These are phyloP conservation scores for Glyptemys insculpta DNA, from an alignment of 2,797 vertebrate species.

Conservation along the genomic window DNA sequence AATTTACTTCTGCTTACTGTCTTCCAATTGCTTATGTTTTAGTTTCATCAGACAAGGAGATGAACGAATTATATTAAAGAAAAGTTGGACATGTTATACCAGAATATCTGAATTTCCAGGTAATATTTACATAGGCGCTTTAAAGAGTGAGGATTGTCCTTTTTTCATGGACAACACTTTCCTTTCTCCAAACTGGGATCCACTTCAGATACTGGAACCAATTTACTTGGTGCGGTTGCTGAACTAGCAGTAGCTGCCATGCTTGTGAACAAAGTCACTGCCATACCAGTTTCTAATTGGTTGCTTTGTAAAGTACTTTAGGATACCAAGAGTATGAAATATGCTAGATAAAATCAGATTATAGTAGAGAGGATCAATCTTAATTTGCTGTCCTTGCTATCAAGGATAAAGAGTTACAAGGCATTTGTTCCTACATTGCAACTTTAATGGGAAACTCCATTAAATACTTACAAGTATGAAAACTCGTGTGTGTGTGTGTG, in stretches of 20 bases:
- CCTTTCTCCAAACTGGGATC: not conserved
- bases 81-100: not conserved
- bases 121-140: not conserved
- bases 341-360: not conserved
- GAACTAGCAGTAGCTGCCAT: not conserved
- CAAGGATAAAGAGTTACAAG: not conserved
- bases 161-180: no score
- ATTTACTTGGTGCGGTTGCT: not conserved
- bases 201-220: not conserved
- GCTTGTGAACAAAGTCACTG: not conserved
- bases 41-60: not conserved
- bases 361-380: not conserved
- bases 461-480: not conserved
- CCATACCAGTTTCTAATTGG: not conserved
- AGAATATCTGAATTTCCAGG: not conserved
- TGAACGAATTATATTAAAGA: not conserved
- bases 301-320: not conserved
- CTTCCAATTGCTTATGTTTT: not conserved
- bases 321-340: no score
- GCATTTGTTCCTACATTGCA: not conserved
- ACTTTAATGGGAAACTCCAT: not conserved
- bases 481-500: not conserved
- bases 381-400: not conserved
- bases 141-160: not conserved
- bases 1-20: not conserved